phyloP scores from a whole-genome alignment of 1,140 invertebrate species.

The Tetramorium alpestre region DNA sequence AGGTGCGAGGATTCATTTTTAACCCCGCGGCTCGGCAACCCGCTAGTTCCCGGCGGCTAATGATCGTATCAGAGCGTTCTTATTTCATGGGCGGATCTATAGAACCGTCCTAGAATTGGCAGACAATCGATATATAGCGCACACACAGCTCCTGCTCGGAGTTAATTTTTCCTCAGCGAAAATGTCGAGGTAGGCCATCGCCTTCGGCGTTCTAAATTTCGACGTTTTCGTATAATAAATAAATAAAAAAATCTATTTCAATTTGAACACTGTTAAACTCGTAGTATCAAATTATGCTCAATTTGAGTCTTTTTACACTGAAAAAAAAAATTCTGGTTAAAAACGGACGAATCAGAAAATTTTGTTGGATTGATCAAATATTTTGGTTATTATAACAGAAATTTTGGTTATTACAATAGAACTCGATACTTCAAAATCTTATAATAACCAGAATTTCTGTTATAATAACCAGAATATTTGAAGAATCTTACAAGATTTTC shows the following conservation, averaged over 20 bases:
- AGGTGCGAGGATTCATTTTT: constrained; percentile 58
- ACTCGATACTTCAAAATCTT: too few relatives aligned
- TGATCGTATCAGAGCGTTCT: constrained; percentile 50
- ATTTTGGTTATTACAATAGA: too few relatives aligned
- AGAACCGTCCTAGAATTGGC: constrained; percentile 51
- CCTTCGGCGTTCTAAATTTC: not conserved
- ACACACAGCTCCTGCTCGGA: not conserved
- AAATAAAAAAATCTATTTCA: too few relatives aligned
- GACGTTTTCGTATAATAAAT: not conserved
- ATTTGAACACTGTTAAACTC: not conserved
- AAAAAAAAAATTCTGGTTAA: too few relatives aligned
- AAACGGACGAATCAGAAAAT: too few relatives aligned
- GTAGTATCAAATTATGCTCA: too few relatives aligned
- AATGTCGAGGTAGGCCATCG: not conserved
- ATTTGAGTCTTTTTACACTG: too few relatives aligned
- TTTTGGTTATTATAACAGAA: too few relatives aligned
- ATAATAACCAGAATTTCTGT: too few relatives aligned
- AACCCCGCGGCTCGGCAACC: constrained; percentile 21
- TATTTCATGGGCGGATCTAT: constrained; percentile 44
- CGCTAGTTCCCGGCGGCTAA: constrained; percentile 22
- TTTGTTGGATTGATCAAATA: too few relatives aligned
- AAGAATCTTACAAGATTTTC: too few relatives aligned
- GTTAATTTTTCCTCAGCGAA: constrained; percentile 22
- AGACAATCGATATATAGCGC: constrained; percentile 41
- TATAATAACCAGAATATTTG: too few relatives aligned